Evolutionary conservation across 2,797 vertebrate genomes (phyloP).

Genomic region (Smutsia temminckii): DNA sequence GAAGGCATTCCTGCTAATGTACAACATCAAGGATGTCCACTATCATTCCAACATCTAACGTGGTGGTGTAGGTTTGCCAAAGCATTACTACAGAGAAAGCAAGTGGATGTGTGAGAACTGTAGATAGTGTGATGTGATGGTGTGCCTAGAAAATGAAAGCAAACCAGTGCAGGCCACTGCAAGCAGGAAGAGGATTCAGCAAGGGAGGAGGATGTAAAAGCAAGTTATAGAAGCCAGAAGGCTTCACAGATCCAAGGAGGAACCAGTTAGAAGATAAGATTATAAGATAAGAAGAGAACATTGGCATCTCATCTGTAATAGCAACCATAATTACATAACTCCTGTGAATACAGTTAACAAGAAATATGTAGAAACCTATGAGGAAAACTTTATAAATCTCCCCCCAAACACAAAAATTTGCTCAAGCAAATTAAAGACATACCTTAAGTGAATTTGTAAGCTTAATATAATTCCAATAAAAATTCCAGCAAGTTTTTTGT

Average conservation of each 20-base stretch:
- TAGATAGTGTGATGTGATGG: neutral
- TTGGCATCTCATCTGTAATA: neutral
- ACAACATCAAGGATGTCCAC: neutral
- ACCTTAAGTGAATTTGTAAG: neutral
- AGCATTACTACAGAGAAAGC: neutral
- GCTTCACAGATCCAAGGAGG: neutral
- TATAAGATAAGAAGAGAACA: neutral
- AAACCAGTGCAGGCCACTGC: neutral
- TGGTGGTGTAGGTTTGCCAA: neutral
- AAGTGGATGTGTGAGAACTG: neutral
- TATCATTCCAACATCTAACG: neutral
- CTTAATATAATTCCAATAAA: slow-evolving; percentile 22
- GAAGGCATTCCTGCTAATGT: neutral
- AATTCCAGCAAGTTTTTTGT: neutral
- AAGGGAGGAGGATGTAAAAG: neutral
- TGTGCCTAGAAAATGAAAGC: neutral
- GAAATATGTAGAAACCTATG: slow-evolving; percentile 12
- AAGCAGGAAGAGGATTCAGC: neutral
- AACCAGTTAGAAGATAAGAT: neutral
- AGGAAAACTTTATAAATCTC: neutral
- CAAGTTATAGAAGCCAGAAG: neutral
- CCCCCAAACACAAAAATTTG: neutral
- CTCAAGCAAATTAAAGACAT: neutral
- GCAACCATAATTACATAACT: neutral
- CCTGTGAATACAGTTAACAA: neutral